Conservation (phyloP, 2,797 vertebrate genomes). For the Chromis chromis region DNA sequence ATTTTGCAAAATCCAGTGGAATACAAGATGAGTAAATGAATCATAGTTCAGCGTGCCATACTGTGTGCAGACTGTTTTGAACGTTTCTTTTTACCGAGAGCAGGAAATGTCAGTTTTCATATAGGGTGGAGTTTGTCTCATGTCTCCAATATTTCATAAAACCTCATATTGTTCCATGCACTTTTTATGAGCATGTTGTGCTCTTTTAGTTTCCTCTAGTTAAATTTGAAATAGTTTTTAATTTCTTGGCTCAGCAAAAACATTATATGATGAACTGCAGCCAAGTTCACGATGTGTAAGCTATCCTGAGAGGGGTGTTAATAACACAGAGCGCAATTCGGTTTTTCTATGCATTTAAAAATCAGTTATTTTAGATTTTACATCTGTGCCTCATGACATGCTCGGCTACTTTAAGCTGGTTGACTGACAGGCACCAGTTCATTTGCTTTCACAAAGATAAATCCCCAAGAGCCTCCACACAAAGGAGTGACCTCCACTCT, state of each 20-base stretch:
- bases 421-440: constrained; percentile 55
- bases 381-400: constrained; percentile 10
- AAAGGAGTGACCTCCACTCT: constrained; percentile 53
- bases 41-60: constrained; percentile 24
- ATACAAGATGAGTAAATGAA: constrained; percentile 43
- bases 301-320: constrained; percentile 1
- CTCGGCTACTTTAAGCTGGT: constrained; percentile 19
- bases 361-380: background rate
- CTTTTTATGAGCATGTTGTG: constrained; percentile 43
- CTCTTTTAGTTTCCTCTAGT: constrained; percentile 5
- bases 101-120: constrained; percentile 35
- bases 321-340: background rate
- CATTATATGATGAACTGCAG: background rate
- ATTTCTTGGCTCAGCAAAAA: background rate
- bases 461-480: constrained; percentile 41
- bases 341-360: background rate
- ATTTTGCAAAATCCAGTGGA: constrained; percentile 38
- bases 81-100: constrained; percentile 15
- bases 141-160: constrained; percentile 54
- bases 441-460: constrained; percentile 46
- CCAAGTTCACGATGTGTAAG: constrained; percentile 13
- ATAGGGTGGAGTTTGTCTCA: constrained; percentile 45
- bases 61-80: constrained; percentile 14
- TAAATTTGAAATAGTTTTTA: constrained; percentile 31
- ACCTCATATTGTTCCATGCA: constrained; percentile 23